Conservation (phyloP, 1,140 invertebrate species). For the Parapsyche elsis region DNA sequence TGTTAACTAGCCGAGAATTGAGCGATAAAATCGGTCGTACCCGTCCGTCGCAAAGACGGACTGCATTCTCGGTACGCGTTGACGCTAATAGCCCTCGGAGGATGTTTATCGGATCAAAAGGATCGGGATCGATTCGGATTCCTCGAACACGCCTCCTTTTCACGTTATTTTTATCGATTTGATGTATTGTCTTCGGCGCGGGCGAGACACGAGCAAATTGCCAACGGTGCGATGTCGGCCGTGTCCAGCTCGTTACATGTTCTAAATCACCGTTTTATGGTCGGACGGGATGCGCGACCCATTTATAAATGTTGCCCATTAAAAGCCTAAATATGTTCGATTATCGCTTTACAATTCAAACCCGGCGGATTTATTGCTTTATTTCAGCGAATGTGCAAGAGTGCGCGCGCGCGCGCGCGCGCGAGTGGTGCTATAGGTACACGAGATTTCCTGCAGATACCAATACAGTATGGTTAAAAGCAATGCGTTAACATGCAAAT, state of each 20-base stretch:
- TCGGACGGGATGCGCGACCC: neutral
- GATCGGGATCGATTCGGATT: conserved; percentile 36
- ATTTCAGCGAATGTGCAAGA: conserved; percentile 8
- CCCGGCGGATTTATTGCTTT: conserved; percentile 37
- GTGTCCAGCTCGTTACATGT: neutral
- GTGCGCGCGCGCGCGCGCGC: neutral
- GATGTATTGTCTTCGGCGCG: neutral
- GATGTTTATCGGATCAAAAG: conserved; percentile 30
- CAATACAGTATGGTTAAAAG: conserved; percentile 5
- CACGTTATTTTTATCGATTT: conserved; percentile 2
- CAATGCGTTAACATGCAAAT: neutral
- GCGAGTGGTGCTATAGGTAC: neutral
- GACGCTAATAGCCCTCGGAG: neutral
- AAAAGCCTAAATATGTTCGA: conserved; percentile 49
- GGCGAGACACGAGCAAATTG: neutral
- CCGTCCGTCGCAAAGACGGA: neutral
- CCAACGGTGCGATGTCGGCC: neutral
- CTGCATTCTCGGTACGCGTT: neutral
- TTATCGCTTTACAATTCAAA: conserved; percentile 39
- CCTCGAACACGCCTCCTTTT: neutral
- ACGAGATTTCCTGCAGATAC: conserved; percentile 23
- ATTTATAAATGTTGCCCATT: conserved; percentile 45
- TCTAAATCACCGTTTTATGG: neutral
- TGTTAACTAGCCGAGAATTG: conserved; percentile 4
- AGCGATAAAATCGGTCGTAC: neutral